These are phyloP conservation scores for Pycnomerus fuliginosus DNA, from an alignment of 2,888 invertebrate genomes.

Conservation along the genomic window DNA sequence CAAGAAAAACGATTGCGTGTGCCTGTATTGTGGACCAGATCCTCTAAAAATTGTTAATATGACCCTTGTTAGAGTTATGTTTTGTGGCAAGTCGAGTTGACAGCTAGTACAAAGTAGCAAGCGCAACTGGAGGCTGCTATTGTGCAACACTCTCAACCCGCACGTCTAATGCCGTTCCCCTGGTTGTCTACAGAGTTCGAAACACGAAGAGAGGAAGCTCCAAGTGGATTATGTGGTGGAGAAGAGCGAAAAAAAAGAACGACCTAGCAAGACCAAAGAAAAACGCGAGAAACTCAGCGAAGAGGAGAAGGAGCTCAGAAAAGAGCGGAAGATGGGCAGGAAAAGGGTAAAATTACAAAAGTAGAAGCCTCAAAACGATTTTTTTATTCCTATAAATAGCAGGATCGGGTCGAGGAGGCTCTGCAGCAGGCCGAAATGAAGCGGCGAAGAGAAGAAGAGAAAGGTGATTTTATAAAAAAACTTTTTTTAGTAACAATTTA, in stretches of 20 bases:
- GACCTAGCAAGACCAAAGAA: constrained; percentile 56
- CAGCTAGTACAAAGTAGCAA: constrained; percentile 14
- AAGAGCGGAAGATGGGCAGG: constrained; percentile 77
- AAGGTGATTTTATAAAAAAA: constrained; percentile 57
- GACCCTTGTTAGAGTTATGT: constrained; percentile 11
- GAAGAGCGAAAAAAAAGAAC: constrained; percentile 56
- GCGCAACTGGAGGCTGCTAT: constrained; percentile 19
- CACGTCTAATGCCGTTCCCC: constrained; percentile 42
- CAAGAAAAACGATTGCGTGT: constrained; percentile 10
- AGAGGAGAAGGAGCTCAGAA: constrained; percentile 76
- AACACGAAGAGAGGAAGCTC: constrained; percentile 52
- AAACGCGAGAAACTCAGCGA: constrained; percentile 68
- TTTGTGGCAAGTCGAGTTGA: constrained; percentile 19
- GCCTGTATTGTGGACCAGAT: too few relatives aligned
- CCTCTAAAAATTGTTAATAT: not conserved
- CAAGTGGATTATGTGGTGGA: constrained; percentile 46
- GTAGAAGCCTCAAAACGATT: constrained; percentile 27
- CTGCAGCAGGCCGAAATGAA: constrained; percentile 66
- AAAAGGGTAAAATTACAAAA: constrained; percentile 74
- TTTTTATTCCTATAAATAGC: constrained; percentile 15
- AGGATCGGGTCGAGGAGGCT: constrained; percentile 76
- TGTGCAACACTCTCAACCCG: constrained; percentile 20
- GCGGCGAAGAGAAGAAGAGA: constrained; percentile 76
- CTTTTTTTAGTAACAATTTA: not conserved
- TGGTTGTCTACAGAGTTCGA: constrained; percentile 54